Conservation (phyloP, 2,888 invertebrate genomes). For the Drosophila robusta region DNA sequence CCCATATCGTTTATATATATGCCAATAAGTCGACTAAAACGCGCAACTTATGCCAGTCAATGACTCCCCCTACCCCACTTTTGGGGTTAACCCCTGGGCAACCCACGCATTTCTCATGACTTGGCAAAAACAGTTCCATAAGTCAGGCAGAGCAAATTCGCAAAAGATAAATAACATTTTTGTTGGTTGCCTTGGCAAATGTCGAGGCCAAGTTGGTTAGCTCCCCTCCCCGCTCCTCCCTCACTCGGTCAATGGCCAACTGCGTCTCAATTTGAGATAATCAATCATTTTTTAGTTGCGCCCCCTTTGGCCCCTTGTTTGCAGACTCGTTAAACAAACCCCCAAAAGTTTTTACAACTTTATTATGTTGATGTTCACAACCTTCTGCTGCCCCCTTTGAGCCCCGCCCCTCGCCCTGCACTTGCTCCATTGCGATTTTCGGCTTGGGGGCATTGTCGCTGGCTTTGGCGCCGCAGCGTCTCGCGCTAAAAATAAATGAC, state of each 20-base stretch:
- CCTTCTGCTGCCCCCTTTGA: constrained; percentile 5
- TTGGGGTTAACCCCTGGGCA: neutral
- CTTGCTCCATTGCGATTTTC: constrained; percentile 31
- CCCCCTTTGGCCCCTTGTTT: neutral
- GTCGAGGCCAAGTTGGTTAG: constrained; percentile 37
- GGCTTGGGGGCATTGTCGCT: constrained; percentile 46
- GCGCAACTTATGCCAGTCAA: constrained; percentile 61
- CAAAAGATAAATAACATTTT: constrained; percentile 6
- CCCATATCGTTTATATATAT: constrained; percentile 51
- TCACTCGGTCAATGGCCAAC: constrained; percentile 41
- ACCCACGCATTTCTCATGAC: constrained; percentile 32
- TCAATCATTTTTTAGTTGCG: constrained; percentile 70
- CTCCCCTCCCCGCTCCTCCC: neutral
- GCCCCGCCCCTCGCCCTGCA: neutral
- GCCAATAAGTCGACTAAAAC: constrained; percentile 49
- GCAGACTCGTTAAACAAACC: constrained; percentile 56
- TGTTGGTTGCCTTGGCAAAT: constrained; percentile 51
- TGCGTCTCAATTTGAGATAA: constrained; percentile 57
- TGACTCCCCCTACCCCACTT: constrained; percentile 21
- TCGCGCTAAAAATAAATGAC: constrained; percentile 75
- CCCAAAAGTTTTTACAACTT: constrained; percentile 64
- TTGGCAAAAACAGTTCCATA: constrained; percentile 53
- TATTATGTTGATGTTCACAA: constrained; percentile 56
- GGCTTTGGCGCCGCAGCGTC: constrained; percentile 72
- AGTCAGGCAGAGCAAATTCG: constrained; percentile 25